phyloP scores from a whole-genome alignment of 1,140 invertebrate species.

The Aricia agestis region DNA sequence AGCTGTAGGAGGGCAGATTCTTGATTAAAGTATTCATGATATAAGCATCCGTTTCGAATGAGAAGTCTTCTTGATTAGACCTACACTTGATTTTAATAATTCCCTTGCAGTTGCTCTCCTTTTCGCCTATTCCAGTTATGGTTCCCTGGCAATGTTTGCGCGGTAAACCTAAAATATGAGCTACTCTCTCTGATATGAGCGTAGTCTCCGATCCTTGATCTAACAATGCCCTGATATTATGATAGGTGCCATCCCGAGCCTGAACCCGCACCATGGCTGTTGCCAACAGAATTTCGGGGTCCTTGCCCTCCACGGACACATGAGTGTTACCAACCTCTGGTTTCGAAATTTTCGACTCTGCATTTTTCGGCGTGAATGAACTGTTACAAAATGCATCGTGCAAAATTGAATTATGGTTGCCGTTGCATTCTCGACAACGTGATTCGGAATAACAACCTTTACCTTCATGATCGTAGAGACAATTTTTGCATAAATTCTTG shows the following conservation, averaged over 20 bases:
- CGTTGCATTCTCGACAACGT: slow-evolving; percentile 22
- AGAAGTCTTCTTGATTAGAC: slow-evolving; percentile 22
- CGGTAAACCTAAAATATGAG: slow-evolving; percentile 26
- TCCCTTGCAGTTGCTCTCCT: slow-evolving; percentile 25
- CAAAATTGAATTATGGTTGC: slow-evolving; percentile 18
- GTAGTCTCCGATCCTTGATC: slow-evolving; percentile 36
- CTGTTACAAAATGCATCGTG: slow-evolving; percentile 19
- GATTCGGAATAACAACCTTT: slow-evolving; percentile 18
- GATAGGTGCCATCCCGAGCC: slow-evolving; percentile 21
- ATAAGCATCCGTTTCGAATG: too few relatives aligned
- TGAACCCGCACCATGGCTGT: slow-evolving; percentile 18
- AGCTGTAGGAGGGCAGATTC: too few relatives aligned
- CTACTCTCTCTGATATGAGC: slow-evolving; percentile 31
- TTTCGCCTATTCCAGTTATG: slow-evolving; percentile 24
- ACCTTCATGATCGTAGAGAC: slow-evolving; percentile 18
- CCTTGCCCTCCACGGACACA: slow-evolving; percentile 10
- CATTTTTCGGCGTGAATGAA: slow-evolving; percentile 19
- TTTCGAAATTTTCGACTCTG: slow-evolving; percentile 7
- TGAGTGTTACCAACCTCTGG: slow-evolving; percentile 9
- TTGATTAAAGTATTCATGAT: too few relatives aligned
- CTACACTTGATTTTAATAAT: slow-evolving; percentile 21
- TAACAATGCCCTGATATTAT: slow-evolving; percentile 29
- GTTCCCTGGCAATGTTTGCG: slow-evolving; percentile 21
- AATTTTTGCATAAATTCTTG: slow-evolving; percentile 19
- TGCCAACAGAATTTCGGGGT: slow-evolving; percentile 17